Percentiles rank a stretch among this genome's conserved stretches.
phyloP scores from a whole-genome alignment of 1,140 invertebrate genomes.

The Parasteatoda tepidariorum region DNA sequence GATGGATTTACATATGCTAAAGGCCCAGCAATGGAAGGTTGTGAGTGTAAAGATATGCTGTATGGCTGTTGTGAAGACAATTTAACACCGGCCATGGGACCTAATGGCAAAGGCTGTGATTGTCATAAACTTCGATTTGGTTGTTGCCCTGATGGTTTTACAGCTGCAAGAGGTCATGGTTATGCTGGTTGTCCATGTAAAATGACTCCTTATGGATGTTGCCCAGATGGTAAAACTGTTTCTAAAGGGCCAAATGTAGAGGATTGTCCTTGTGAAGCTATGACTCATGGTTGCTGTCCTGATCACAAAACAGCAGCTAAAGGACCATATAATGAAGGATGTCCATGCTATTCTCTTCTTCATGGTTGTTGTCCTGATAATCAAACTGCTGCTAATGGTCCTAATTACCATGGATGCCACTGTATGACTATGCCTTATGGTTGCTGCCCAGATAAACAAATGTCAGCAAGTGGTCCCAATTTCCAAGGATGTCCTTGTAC shows the following conservation, averaged over 20 bases:
- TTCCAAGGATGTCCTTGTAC: conserved; percentile 80
- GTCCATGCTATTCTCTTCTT: conserved; percentile 73
- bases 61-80: conserved; percentile 91
- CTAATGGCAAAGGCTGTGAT: conserved; percentile 64
- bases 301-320: conserved; percentile 85
- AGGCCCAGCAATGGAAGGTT: conserved; percentile 73
- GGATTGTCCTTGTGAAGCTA: conserved; percentile 53
- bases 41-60: conserved; percentile 65
- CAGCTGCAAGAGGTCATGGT: conserved; percentile 73
- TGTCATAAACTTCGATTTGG: conserved; percentile 80
- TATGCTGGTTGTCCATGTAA: conserved; percentile 33
- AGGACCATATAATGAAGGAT: conserved; percentile 77
- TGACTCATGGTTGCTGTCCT: conserved; percentile 78
- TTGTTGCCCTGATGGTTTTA: conserved; percentile 85
- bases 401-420: conserved; percentile 66
- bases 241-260: conserved; percentile 61
- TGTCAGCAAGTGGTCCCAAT: conserved; percentile 76
- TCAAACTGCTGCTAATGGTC: conserved; percentile 76
- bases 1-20: conserved; percentile 76
- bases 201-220: conserved; percentile 77
- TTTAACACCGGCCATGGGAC: conserved; percentile 81
- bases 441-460: conserved; percentile 85
- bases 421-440: conserved; percentile 73
- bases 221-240: conserved; percentile 77
- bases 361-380: conserved; percentile 89